phyloP scores from a whole-genome alignment of 2,888 invertebrate species.

The Ommatoiulus sabulosus region DNA sequence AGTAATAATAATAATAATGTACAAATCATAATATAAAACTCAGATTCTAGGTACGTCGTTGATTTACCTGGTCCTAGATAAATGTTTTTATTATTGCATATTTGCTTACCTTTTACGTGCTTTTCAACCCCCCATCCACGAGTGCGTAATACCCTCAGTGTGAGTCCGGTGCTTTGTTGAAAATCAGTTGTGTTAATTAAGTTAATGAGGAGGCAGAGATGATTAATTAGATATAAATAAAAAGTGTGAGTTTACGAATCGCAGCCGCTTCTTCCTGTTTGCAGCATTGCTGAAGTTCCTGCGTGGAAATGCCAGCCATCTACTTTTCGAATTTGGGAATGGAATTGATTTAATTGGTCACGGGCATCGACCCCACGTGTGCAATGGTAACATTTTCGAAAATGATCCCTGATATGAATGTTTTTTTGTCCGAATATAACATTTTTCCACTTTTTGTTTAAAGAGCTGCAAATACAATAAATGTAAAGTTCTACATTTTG shows the following conservation, averaged over 20 bases:
- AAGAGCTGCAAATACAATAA: too few relatives aligned
- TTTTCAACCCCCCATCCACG: constrained; percentile 28
- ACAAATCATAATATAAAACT: constrained; percentile 40
- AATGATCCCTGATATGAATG: too few relatives aligned
- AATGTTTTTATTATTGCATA: constrained; percentile 43
- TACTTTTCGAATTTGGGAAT: background rate
- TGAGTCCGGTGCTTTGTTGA: constrained; percentile 43
- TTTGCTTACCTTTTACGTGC: constrained; percentile 40
- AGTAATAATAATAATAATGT: constrained; percentile 16
- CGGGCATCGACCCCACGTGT: too few relatives aligned
- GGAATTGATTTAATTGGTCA: too few relatives aligned
- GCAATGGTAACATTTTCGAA: too few relatives aligned
- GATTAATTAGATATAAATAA: constrained; percentile 40
- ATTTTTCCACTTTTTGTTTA: too few relatives aligned
- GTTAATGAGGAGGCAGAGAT: constrained; percentile 28
- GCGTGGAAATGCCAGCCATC: background rate
- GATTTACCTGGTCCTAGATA: constrained; percentile 36
- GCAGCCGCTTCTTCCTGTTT: background rate
- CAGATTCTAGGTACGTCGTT: constrained; percentile 36
- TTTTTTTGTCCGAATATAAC: too few relatives aligned
- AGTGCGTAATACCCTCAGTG: constrained; percentile 43
- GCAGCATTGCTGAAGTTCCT: background rate
- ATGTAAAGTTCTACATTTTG: too few relatives aligned
- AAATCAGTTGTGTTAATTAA: constrained; percentile 40
- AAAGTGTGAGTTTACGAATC: constrained; percentile 31